A percentile compares a stretch with the other conserved stretches of the same genome.
phyloP scores from a whole-genome alignment of 2,113 vertebrate species.

The Cyphotilapia sp. region DNA sequence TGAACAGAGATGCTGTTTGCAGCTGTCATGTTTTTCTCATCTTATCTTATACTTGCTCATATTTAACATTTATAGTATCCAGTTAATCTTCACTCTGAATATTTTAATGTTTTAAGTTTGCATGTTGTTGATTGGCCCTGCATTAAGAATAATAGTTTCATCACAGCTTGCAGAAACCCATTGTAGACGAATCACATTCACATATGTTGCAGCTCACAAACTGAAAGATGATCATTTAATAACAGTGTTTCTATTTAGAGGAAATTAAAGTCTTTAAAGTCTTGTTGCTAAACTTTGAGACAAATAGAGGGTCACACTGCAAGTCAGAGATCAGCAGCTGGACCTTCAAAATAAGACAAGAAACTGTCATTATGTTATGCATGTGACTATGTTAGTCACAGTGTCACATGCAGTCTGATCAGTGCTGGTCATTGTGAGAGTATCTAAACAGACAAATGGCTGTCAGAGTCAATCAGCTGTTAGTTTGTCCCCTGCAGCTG shows the following conservation, averaged over 20 bases:
- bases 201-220: not conserved
- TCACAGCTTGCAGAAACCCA: not conserved
- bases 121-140: not conserved
- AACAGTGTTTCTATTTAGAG: not conserved
- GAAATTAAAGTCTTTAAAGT: not conserved
- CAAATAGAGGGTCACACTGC: not conserved
- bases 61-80: not conserved
- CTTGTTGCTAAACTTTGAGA: not conserved
- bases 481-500: conserved; percentile 6
- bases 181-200: not conserved
- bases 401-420: conserved; percentile 23
- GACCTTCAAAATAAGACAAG: not conserved
- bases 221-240: not conserved
- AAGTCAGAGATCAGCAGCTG: not conserved
- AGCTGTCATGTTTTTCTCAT: not conserved
- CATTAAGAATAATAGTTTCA: not conserved
- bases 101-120: not conserved
- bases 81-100: not conserved
- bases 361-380: not conserved
- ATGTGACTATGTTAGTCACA: conserved; percentile 39
- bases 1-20: not conserved
- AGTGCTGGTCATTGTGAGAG: not conserved
- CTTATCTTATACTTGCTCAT: not conserved
- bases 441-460: not conserved
- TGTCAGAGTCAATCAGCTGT: not conserved